Base-by-base conservation (phyloP, 2,113 vertebrate species). In the Globicephala melas region DNA sequence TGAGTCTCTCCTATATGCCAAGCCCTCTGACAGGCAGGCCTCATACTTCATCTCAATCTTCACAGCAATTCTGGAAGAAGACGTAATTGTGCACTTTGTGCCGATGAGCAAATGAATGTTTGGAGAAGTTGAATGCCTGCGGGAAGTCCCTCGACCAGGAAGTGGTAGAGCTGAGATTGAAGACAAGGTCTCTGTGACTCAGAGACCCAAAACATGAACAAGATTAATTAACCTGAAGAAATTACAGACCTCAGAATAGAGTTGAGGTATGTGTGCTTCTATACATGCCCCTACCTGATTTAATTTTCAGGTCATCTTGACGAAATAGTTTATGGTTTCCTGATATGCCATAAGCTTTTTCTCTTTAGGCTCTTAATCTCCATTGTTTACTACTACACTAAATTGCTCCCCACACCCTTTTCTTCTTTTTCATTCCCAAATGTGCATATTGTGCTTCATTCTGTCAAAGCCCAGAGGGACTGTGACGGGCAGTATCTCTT, bases 1-100 rank as follows among this genome's bases (percentile, higher is more conserved):
- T 97, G 95, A 71, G 44, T 91, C 80, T 94, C 76, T 85, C 38
- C 62, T 68, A 31, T 6, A 6, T 94, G 90, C 33, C 90, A 93
- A 91, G 13, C 6, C 44, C 31, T 63, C 47, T 84, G 87, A 94
- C 80, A 94, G 76, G 25, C 23, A 68, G 21, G 17, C 80, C 81
- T 94, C 44, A 67, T 15, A 33, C 85, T 83, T 86, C 67, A 20
- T 77, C 67, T 94, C 62, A 26, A 60, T 87, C 80, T 85, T 95
- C 67, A 90, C 21, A 74, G 89, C n/a, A 84, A 93, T 38, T 62
- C 36, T 41, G 53, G 60, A 70, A 92, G 44, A 44, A 93, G 91
- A 94, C 41, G 7, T 71, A 81, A 84, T 55, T 90, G 50, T 94
- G 50, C 25, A 80, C 76, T 96, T 47, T 67, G 70, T 0, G 0